phyloP scores from a whole-genome alignment of 2,113 vertebrate genomes.

The Ursus arctos region DNA sequence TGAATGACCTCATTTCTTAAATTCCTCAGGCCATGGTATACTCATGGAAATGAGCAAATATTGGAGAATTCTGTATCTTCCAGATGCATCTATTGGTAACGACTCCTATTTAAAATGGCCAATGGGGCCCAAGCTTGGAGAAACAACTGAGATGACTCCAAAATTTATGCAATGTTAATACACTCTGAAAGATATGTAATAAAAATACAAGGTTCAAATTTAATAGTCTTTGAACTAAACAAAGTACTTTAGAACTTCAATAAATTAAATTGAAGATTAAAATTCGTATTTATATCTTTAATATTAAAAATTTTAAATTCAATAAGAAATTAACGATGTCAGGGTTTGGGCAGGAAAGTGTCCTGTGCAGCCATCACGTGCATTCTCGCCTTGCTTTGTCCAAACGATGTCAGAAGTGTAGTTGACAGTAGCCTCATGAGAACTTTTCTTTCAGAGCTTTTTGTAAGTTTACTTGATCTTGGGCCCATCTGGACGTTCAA shows the following conservation, averaged over 20 bases:
- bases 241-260: not conserved
- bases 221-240: not conserved
- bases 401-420: not conserved
- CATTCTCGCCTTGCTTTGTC: not conserved
- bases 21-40: not conserved
- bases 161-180: not conserved
- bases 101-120: not conserved
- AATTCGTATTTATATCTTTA: not conserved
- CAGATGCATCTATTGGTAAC: not conserved
- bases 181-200: not conserved
- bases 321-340: not conserved
- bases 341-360: not conserved
- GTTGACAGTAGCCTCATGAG: not conserved
- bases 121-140: not conserved
- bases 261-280: not conserved
- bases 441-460: not conserved
- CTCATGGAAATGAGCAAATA: not conserved
- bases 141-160: not conserved
- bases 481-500: not conserved
- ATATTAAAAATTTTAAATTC: not conserved
- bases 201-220: not conserved
- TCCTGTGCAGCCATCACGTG: not conserved
- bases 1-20: not conserved
- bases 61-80: not conserved
- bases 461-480: not conserved